Base-by-base conservation (phyloP, 2,888 invertebrate species). In the Laspeyria flexula region DNA sequence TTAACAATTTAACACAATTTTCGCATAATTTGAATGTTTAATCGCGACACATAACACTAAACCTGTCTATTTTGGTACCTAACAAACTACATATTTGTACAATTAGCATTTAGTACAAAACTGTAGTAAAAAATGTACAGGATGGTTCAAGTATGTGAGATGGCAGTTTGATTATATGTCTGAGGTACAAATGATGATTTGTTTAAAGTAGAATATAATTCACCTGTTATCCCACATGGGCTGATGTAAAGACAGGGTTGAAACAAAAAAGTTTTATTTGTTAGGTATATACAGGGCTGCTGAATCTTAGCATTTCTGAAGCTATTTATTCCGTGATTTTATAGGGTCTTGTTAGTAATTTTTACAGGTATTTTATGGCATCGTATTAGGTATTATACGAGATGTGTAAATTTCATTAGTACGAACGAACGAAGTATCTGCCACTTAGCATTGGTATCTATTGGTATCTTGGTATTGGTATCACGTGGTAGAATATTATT, bases 131-230 rank as follows among this genome's bases (percentile, higher is more conserved):
- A 56, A 61, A 46, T 18, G 40, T 42, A 56, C 50, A 66, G 48
- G 63, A 49, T 51, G 50, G 25, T 46, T 37, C 47, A 66, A 63
- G 48, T 25, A 57, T 43, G 47, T 18, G 38, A 43, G 47, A 71
- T 72, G 56, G 42, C 47, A 55, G 44, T 70, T 72, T 72, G 71
- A 71, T 71, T 60, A 66, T 44, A 66, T 12, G 51, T 51, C 21
- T 46, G 48, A 15, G 43, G 47, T 51, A 43, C 60, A 56, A 55
- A 66, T 56, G 70, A 55, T 51, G 51, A 55, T 61, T 61, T 70
- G 60, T 61, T 55, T 65, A 59, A 70, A 71, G 66, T 70, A 58
- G 73, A 66, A 48, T 72, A 66, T 70, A 70, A 71, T 72, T 62
- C 42, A 47, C 41, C 34, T 30, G 31, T 55, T 61, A 60, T 33